Conservation (phyloP, 2,113 vertebrate species). For the Uropsilus gracilis region DNA sequence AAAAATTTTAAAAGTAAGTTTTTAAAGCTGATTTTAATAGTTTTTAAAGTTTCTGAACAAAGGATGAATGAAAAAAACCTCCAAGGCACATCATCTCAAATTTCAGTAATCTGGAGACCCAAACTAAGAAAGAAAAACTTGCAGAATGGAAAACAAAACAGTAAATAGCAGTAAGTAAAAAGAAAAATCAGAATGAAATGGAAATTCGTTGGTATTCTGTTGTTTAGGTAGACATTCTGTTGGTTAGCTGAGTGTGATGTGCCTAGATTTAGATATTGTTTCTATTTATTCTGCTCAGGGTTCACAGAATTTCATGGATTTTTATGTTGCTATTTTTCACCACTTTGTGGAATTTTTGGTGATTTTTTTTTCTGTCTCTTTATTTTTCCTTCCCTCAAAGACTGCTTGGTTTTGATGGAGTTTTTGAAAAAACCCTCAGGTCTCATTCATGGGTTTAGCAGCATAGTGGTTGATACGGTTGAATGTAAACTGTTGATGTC, state of each 20-base stretch:
- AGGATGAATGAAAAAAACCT: neutral
- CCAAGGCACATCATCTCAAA: neutral
- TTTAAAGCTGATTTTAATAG: neutral
- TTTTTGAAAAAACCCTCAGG: neutral
- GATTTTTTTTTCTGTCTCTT: neutral
- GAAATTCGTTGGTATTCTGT: neutral
- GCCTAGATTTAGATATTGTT: no score
- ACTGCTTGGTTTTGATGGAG: neutral
- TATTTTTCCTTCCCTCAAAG: neutral
- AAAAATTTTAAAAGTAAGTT: neutral
- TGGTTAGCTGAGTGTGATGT: no score
- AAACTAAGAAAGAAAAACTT: neutral
- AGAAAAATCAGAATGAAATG: neutral
- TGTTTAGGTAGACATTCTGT: no score
- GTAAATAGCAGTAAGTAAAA: neutral
- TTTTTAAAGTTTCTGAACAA: neutral
- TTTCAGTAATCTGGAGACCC: neutral
- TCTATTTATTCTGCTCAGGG: no score
- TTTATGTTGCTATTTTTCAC: neutral
- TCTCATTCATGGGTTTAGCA: neutral
- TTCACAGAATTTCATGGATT: neutral
- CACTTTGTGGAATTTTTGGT: neutral
- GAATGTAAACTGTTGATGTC: neutral
- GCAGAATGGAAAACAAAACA: neutral
- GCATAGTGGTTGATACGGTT: neutral